Base-by-base conservation (phyloP, 1,140 invertebrate genomes). In the Zaprionus ghesquierei region DNA sequence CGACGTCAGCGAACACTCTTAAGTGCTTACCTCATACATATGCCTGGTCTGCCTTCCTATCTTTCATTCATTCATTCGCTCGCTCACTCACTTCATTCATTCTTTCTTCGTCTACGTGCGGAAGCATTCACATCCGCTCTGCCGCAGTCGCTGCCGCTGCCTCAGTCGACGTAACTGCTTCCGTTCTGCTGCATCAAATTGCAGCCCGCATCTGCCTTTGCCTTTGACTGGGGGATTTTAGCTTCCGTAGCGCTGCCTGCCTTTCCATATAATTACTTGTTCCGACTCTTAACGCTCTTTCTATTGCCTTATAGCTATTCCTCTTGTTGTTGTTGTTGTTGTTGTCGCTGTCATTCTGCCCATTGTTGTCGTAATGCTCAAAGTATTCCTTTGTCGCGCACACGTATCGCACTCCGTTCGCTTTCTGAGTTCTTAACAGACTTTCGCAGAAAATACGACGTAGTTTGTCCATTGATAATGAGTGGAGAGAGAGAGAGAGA, bases 231-330 rank as follows among this genome's bases (percentile, higher is more conserved):
- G 35, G 61, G 77, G 72, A 22, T 64, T 51, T 70, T 54, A 53
- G 63, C 54, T 65, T 72, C 62, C 65, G 49, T 49, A 49, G 15
- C 50, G 12, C 69, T 75, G 81, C 64, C 70, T 72, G 78, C 79
- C 81, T 87, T 79, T 76, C 75, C 53, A 81, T 87, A 81, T 86
- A 86, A 86, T 86, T 87, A 86, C 82, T 87, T 81, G 75, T 86
- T 86, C 82, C 81, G 81, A 84, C 81, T 87, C 81, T 85, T 87
- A 87, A 44, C 81, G 81, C 69, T 82, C 78, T 81, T 87, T 72
- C 79, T 75, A 78, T 81, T 70, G 74, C 77, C 62, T 64, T 63
- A 60, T 77, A 41, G 27, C 44, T 76, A 49, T 62, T 44, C 38
- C 35, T 41, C 35, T n/a, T 65, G 44, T 53, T 60, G 31, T 49